Percentiles rank a stretch among this genome's conserved stretches.
phyloP scores from a whole-genome alignment of 2,888 invertebrate species.

The Xestia ashworthii region DNA sequence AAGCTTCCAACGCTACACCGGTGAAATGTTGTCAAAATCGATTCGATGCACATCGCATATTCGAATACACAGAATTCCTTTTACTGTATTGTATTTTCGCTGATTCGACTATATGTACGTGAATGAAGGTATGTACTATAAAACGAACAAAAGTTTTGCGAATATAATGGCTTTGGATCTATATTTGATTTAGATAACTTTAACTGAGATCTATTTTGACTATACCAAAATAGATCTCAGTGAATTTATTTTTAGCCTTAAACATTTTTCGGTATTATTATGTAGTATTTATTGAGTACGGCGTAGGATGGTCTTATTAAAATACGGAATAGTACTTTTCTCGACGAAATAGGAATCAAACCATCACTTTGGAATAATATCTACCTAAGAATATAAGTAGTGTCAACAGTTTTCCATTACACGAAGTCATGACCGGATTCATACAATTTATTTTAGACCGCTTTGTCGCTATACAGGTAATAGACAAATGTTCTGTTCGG shows the following conservation, averaged over 20 bases:
- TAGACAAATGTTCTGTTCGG: no score
- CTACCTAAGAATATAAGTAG: not conserved
- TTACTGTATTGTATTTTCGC: slow-evolving; percentile 42
- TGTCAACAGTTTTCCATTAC: not conserved
- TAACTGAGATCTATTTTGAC: not conserved
- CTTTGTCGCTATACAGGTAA: not conserved
- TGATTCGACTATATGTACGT: slow-evolving; percentile 36
- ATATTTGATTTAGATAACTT: not conserved
- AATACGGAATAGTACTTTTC: no score
- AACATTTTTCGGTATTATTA: not conserved
- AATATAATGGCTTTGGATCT: slow-evolving; percentile 24
- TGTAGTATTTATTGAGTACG: not conserved
- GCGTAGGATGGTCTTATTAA: not conserved
- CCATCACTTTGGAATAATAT: not conserved
- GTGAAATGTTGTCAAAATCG: slow-evolving; percentile 56
- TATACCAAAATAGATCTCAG: no score
- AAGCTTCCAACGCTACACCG: slow-evolving; percentile 23
- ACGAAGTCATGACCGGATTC: not conserved
- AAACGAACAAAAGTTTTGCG: slow-evolving; percentile 7
- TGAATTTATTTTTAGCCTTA: not conserved
- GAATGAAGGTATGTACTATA: not conserved
- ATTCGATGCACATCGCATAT: slow-evolving; percentile 52
- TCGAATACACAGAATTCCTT: slow-evolving; percentile 57
- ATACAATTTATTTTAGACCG: not conserved
- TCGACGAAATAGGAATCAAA: not conserved